Conservation (phyloP, 2,113 vertebrate species). For the Chloropsis hardwickii region DNA sequence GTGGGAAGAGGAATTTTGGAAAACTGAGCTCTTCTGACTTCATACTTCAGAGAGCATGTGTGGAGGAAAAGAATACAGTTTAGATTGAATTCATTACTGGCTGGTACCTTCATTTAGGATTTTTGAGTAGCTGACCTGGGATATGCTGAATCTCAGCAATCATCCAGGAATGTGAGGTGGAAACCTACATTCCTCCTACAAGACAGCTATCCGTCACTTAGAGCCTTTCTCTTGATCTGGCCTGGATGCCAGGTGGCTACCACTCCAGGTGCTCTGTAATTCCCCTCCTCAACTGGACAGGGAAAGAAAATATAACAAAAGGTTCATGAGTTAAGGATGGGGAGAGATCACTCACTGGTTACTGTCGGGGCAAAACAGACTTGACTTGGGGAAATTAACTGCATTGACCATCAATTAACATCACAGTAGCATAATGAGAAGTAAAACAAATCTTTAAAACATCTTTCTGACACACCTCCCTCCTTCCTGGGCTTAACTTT, state of each 20-base stretch:
- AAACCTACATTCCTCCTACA: neutral
- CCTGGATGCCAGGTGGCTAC: neutral
- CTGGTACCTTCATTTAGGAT: neutral
- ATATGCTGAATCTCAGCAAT: neutral
- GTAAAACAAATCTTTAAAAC: neutral
- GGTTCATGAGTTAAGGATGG: neutral
- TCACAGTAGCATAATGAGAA: neutral
- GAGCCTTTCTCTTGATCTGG: neutral
- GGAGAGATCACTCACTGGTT: neutral
- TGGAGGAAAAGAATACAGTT: neutral
- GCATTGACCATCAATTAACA: neutral
- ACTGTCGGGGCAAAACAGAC: neutral
- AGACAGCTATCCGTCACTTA: neutral
- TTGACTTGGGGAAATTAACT: neutral
- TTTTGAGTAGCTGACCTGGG: neutral
- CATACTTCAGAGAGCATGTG: neutral
- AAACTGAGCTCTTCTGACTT: neutral
- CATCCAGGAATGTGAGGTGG: neutral
- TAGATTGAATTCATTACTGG: neutral
- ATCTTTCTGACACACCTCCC: neutral
- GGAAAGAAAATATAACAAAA: neutral
- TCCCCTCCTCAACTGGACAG: neutral
- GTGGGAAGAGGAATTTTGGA: neutral
- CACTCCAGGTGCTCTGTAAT: neutral
- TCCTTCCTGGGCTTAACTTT: neutral